phyloP scores from a whole-genome alignment of 2,113 vertebrate genomes.

The Ageneiosus marmoratus region DNA sequence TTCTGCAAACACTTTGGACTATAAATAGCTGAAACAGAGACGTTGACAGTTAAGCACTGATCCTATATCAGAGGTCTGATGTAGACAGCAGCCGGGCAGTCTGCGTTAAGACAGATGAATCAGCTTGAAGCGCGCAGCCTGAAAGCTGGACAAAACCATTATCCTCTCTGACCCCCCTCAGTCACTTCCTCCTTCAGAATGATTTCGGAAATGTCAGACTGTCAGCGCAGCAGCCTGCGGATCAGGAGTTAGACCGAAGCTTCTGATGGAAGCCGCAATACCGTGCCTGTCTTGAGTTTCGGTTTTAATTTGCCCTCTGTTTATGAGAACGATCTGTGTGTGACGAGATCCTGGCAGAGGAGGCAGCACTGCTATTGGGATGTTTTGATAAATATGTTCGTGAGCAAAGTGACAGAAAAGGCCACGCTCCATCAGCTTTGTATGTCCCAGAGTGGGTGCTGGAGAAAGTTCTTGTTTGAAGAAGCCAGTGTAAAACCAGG shows the following conservation, averaged over 20 bases:
- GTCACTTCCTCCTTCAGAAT: conserved; percentile 39
- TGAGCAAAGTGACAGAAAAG: conserved; percentile 19
- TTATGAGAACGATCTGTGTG: neutral
- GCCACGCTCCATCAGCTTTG: conserved; percentile 4
- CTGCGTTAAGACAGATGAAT: conserved; percentile 43
- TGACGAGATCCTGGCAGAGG: neutral
- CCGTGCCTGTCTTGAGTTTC: conserved; percentile 13
- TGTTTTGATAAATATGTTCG: neutral
- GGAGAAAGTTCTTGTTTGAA: conserved; percentile 6
- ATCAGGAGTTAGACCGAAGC: conserved; percentile 25
- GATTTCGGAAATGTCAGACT: conserved; percentile 56
- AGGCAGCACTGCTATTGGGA: conserved; percentile 17
- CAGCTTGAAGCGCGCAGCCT: conserved; percentile 22
- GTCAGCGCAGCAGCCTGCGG: conserved; percentile 24
- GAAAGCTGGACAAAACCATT: conserved; percentile 49
- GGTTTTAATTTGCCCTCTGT: conserved; percentile 29
- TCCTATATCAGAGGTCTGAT: conserved; percentile 22
- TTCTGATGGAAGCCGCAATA: neutral
- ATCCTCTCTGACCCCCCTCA: conserved; percentile 50
- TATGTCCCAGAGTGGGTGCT: neutral
- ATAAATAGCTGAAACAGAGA: neutral
- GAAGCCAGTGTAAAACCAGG: neutral
- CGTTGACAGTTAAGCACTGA: conserved; percentile 29
- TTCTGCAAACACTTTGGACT: conserved; percentile 1
- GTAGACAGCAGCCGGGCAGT: conserved; percentile 26